A percentile compares a stretch with the other conserved stretches of the same genome.
Conservation (phyloP, 2,888 invertebrate genomes). For the Netelia virgata region DNA sequence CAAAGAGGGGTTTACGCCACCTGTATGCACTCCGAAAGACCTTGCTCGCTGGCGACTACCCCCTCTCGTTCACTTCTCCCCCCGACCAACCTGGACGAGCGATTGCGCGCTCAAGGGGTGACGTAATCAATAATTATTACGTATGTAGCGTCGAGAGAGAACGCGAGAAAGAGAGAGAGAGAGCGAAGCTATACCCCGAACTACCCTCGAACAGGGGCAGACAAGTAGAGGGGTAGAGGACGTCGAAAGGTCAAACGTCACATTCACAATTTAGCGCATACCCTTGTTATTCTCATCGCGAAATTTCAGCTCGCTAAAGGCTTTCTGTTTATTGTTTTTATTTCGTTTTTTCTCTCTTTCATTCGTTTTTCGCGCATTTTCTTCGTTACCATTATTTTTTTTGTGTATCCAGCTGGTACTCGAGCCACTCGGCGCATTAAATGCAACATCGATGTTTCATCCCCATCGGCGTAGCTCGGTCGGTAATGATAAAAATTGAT, state of each 20-base stretch:
- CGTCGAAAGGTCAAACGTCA: constrained; percentile 64
- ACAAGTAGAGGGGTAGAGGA: constrained; percentile 19
- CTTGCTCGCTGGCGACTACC: constrained; percentile 47
- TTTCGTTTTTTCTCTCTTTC: not conserved
- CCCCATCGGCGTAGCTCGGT: not conserved
- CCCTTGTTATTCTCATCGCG: constrained; percentile 1
- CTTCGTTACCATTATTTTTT: not conserved
- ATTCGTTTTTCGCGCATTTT: not conserved
- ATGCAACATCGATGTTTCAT: not conserved
- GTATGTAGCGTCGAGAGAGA: constrained; percentile 55
- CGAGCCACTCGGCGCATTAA: not conserved
- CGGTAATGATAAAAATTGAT: constrained; percentile 4
- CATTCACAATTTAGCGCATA: constrained; percentile 59
- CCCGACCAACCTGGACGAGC: constrained; percentile 29
- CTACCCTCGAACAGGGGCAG: constrained; percentile 51
- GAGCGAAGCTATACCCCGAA: not conserved
- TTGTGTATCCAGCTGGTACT: not conserved
- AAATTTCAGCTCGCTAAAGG: not conserved
- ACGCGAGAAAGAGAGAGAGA: not conserved
- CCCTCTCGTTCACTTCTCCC: not conserved
- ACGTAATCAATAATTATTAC: constrained; percentile 71
- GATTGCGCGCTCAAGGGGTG: constrained; percentile 61
- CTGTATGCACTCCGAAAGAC: constrained; percentile 68
- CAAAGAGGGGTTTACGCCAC: constrained; percentile 59
- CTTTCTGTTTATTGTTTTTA: no score